These are phyloP conservation scores for Bedellia somnulentella DNA, from an alignment of 2,888 invertebrate species.

Conservation along the genomic window DNA sequence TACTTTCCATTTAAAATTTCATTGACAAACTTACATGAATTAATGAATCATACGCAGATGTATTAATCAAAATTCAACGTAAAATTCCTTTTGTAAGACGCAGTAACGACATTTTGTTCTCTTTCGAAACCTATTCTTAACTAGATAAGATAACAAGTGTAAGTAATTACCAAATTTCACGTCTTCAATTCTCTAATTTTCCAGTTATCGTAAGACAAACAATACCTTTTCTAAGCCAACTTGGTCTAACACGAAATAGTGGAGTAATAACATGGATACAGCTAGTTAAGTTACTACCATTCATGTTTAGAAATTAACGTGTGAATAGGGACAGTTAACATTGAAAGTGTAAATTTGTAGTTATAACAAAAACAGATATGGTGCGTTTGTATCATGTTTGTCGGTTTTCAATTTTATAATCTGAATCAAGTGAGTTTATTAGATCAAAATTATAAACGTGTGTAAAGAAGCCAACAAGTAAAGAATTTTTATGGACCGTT, in stretches of 20 bases:
- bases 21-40: too few species aligned
- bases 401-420: slow-evolving; percentile 27
- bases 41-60: too few species aligned
- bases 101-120: too few species aligned
- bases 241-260: too few species aligned
- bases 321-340: slow-evolving; percentile 20
- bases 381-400: slow-evolving; percentile 20
- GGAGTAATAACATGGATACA: too few species aligned
- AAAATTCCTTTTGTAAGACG: too few species aligned
- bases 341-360: slow-evolving; percentile 15
- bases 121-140: too few species aligned
- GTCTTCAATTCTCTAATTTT: slow-evolving; percentile 25
- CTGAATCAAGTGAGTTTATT: slow-evolving; percentile 22
- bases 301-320: slow-evolving; percentile 16
- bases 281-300: slow-evolving; percentile 13
- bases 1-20: too few species aligned
- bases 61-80: too few species aligned
- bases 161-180: slow-evolving; percentile 52
- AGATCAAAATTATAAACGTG: slow-evolving; percentile 33
- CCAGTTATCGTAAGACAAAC: slow-evolving; percentile 45
- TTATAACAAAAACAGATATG: slow-evolving; percentile 20
- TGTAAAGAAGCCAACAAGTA: too few species aligned
- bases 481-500: slow-evolving; percentile 42
- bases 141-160: slow-evolving; percentile 44
- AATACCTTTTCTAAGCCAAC: slow-evolving; percentile 28